These are phyloP conservation scores for Eciton burchellii DNA, from an alignment of 1,140 invertebrate genomes.

Conservation along the genomic window DNA sequence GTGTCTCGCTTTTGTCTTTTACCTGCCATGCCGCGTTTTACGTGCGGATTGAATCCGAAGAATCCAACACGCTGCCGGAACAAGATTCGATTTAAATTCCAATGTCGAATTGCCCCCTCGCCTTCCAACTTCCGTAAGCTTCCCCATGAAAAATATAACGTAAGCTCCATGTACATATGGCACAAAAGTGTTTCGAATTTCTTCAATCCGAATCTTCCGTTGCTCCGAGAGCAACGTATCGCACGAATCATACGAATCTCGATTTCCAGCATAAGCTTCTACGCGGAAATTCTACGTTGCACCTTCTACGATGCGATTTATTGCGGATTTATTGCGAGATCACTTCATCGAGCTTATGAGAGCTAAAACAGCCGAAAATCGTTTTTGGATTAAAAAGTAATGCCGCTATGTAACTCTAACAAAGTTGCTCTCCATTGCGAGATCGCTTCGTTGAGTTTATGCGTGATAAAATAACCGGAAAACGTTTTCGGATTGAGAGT, in stretches of 20 bases:
- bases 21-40: slow-evolving; percentile 32
- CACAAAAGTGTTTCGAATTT: slow-evolving; percentile 46
- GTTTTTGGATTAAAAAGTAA: background rate
- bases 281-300: slow-evolving; percentile 1
- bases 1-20: slow-evolving; percentile 31
- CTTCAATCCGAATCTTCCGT: slow-evolving; percentile 41
- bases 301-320: slow-evolving; percentile 5
- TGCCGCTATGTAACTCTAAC: background rate
- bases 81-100: slow-evolving; percentile 60
- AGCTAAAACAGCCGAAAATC: slow-evolving; percentile 2
- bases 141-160: slow-evolving; percentile 34
- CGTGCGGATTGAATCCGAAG: slow-evolving; percentile 47
- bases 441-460: slow-evolving; percentile 46
- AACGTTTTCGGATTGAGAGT: background rate
- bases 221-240: slow-evolving; percentile 1
- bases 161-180: slow-evolving; percentile 13
- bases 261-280: slow-evolving; percentile 28
- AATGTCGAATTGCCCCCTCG: slow-evolving; percentile 40
- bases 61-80: slow-evolving; percentile 43
- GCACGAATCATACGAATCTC: slow-evolving; percentile 35
- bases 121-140: background rate
- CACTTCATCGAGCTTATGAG: slow-evolving; percentile 40
- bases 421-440: slow-evolving; percentile 1
- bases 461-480: background rate
- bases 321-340: slow-evolving; percentile 49